Evolutionary conservation across 2,113 vertebrate genomes (phyloP).

Genomic region (Laterallus jamaicensis): DNA sequence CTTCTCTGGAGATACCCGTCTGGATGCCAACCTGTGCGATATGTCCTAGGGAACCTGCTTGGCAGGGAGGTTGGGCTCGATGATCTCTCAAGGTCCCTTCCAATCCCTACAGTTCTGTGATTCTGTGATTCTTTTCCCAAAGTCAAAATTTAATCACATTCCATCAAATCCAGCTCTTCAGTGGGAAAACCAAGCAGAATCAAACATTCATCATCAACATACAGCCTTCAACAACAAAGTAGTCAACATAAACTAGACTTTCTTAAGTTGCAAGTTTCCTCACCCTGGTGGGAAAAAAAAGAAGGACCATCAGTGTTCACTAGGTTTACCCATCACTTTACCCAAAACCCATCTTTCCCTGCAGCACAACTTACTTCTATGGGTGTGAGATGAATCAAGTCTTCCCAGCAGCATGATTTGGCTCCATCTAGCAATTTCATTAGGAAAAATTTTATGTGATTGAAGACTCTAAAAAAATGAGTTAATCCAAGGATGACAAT

Average conservation of each 20-base stretch:
- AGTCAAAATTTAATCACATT: not conserved
- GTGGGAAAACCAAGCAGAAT: not conserved
- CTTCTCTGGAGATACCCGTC: no score
- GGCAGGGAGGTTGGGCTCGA: no score
- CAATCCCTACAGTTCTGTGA: no score
- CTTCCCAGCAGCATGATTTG: not conserved
- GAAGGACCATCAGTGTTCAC: not conserved
- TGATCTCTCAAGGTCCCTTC: no score
- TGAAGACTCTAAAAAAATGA: slow-evolving; percentile 13
- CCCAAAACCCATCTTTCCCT: not conserved
- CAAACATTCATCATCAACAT: not conserved
- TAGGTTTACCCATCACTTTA: not conserved
- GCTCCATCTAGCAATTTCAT: slow-evolving; percentile 25
- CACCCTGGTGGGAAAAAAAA: not conserved
- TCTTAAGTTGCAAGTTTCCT: not conserved
- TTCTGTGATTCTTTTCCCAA: not conserved
- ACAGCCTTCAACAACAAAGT: not conserved
- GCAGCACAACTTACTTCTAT: not conserved
- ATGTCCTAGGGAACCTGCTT: no score
- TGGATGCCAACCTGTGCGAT: no score
- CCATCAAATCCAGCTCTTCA: not conserved
- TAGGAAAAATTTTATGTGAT: slow-evolving; percentile 13
- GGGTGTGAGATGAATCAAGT: not conserved
- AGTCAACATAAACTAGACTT: not conserved
- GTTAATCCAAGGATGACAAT: slow-evolving; percentile 65